Percentiles rank a stretch among this genome's conserved stretches.
These are phyloP conservation scores for Seriola rivoliana DNA, from an alignment of 2,113 vertebrate species.

Conservation along the genomic window DNA sequence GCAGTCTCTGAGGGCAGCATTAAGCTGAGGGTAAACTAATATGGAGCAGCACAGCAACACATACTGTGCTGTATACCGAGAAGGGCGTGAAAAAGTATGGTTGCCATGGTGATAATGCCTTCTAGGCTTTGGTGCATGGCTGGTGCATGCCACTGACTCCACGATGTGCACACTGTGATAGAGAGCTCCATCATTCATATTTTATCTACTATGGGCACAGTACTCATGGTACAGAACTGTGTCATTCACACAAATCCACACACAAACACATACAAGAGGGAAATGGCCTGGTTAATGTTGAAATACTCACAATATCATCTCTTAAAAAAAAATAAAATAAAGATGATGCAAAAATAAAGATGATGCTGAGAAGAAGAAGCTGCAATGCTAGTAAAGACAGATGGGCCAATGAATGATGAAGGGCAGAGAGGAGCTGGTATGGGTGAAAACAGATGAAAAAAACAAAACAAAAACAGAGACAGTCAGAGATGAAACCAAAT, in stretches of 20 bases:
- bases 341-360: background rate
- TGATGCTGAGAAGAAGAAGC: background rate
- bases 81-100: conserved; percentile 65
- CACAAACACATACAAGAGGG: conserved; percentile 6
- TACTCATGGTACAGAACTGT: conserved; percentile 44
- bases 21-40: conserved; percentile 23
- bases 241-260: conserved; percentile 60
- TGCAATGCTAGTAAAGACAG: background rate
- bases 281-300: conserved; percentile 21
- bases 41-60: conserved; percentile 42
- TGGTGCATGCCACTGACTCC: conserved; percentile 44
- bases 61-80: conserved; percentile 16
- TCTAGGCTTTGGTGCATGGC: conserved; percentile 33
- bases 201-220: conserved; percentile 51
- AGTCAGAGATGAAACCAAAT: conserved; percentile 32
- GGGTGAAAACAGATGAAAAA: background rate
- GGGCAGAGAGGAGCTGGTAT: background rate
- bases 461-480: conserved; percentile 24
- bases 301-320: background rate
- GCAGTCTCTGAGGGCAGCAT: conserved; percentile 12
- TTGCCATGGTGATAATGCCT: conserved; percentile 73
- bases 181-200: conserved; percentile 59
- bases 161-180: conserved; percentile 26
- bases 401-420: background rate
- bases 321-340: background rate